Percentiles rank a stretch among this genome's conserved stretches.
phyloP scores from a whole-genome alignment of 2,113 vertebrate species.

The Pteronura brasiliensis region DNA sequence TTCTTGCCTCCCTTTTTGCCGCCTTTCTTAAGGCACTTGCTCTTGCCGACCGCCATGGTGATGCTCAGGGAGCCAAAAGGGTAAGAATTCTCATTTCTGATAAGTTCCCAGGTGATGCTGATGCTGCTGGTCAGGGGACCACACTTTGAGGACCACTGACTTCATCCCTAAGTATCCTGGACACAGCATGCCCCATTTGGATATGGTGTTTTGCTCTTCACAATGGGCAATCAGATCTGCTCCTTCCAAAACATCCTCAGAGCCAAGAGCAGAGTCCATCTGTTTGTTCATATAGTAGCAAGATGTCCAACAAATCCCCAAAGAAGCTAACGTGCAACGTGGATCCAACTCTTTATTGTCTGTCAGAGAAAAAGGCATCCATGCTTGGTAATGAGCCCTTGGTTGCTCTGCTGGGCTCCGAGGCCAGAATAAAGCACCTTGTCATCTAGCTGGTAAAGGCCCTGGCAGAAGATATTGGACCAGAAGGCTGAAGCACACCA shows the following conservation, averaged over 20 bases:
- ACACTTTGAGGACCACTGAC: neutral
- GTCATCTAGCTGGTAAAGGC: neutral
- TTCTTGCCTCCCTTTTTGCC: too few species aligned
- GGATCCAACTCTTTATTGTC: neutral
- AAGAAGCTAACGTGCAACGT: neutral
- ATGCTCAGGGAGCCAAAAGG: too few species aligned
- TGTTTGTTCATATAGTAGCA: neutral
- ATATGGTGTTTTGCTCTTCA: neutral
- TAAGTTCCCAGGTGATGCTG: neutral
- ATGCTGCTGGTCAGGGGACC: neutral
- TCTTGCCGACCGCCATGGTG: too few species aligned
- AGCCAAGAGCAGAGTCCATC: neutral
- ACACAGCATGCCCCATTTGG: neutral
- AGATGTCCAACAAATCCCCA: constrained; percentile 35
- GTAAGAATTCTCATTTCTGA: neutral
- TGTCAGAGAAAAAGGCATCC: constrained; percentile 31
- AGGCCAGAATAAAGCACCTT: neutral
- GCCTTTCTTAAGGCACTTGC: too few species aligned
- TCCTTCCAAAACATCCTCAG: neutral
- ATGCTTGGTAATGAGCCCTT: neutral
- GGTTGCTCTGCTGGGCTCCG: neutral
- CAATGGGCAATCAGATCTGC: neutral
- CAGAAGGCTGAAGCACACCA: neutral
- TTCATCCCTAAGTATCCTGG: neutral
- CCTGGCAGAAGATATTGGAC: neutral